Base-by-base conservation (phyloP, 2,888 invertebrate species). In the Drosophila falleni region DNA sequence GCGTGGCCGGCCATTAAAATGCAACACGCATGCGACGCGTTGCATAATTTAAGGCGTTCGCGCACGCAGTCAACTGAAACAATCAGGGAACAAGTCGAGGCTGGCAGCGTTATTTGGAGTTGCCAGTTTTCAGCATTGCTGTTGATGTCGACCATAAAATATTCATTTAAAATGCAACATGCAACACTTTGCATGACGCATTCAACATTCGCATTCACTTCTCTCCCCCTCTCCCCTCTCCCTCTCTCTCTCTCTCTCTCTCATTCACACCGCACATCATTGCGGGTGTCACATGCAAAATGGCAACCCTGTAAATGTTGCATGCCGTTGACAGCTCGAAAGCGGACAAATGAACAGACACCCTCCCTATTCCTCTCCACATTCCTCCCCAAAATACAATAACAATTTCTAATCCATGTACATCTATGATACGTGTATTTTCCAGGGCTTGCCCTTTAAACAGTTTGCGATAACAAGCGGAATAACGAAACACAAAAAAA, bases 81-180 rank as follows among this genome's bases (percentile, higher is more conserved):
- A 80, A 77, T 80, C 73, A 71, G 66, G 66, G 62, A 44, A 37
- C 55, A 70, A 68, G 67, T 61, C 63, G 68, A 53, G 37, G 61
- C 42, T 62, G 51, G 61, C 78, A 71, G 53, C 51, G 78, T 47
- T 55, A 72, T 59, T 55, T 77, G 47, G 54, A 49, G 44, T 42
- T 49, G 8, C 37, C 47, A 46, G 58, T 47, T 58, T 26, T 41
- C 37, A 44, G 46, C 50, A 75, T 46, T 61, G 68, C 61, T 61
- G 78, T 68, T 67, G 82, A 71, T 75, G 65, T 68, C 67, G 80
- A 50, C 73, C 80, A 84, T 81, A 89, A 89, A 87, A 84, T 85
- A 84, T 84, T 89, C 73, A 84, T 89, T 84, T 84, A 72, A 87
- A 87, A 84, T 84, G 82, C 89, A 85, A 70, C 84, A 84, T 89